Evolutionary conservation across 2,113 vertebrate species (phyloP).

Genomic region (Bothrops jararaca): DNA sequence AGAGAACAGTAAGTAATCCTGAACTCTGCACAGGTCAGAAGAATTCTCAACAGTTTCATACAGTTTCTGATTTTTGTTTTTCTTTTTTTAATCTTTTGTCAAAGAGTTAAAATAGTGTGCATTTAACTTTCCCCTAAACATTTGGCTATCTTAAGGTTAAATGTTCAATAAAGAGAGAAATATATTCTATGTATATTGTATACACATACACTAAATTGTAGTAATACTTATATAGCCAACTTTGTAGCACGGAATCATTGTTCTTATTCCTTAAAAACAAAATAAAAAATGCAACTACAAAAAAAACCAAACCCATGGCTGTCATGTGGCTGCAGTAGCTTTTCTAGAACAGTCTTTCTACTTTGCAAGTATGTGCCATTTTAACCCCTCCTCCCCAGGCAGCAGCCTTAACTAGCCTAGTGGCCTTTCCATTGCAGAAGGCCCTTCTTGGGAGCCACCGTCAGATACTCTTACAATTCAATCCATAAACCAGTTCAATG

Average conservation of each 20-base stretch:
- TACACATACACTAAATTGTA: not conserved
- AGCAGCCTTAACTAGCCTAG: not conserved
- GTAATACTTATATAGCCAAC: not conserved
- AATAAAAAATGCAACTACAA: not conserved
- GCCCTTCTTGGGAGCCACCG: not conserved
- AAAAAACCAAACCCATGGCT: not conserved
- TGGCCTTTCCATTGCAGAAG: not conserved
- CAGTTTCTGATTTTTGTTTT: not conserved
- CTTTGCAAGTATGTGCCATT: not conserved
- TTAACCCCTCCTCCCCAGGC: not conserved
- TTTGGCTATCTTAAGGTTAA: not conserved
- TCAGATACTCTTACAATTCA: not conserved
- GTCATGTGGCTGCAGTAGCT: not conserved
- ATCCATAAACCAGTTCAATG: not conserved
- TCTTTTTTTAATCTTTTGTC: not conserved
- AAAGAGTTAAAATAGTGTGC: not conserved
- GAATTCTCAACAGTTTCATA: not conserved
- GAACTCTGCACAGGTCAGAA: not conserved
- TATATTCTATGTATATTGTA: not conserved
- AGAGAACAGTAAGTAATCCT: slow-evolving; percentile 94
- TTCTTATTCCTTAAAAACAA: not conserved
- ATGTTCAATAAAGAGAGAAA: not conserved
- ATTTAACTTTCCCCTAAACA: not conserved
- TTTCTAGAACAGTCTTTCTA: not conserved
- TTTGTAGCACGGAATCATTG: not conserved